Base-by-base conservation (phyloP, 1,140 invertebrate genomes). In the Latrodectus geometricus region DNA sequence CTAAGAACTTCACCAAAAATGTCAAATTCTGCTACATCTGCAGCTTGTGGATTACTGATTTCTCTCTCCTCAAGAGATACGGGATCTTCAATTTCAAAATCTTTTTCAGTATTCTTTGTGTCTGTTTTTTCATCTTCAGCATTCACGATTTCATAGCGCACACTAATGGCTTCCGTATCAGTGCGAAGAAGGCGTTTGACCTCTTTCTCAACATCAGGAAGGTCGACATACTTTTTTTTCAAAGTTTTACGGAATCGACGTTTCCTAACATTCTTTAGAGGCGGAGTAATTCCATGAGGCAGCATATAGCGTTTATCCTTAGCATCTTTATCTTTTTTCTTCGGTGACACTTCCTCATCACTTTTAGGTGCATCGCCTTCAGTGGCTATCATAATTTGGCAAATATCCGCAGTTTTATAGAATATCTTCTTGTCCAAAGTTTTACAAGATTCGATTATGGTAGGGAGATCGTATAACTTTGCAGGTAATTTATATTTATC, bases 171-270 rank as follows among this genome's bases (percentile, higher is more conserved):
- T 90, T 98, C 97, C 90, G 97, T 96, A 91, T 98, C 97, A n/a
- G 94, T 94, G 89, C 97, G 93, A 15, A 99, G 93, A 21, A 99
- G 91, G 81, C 97, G 92, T 91, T 98, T 98, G 17, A 95, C 94
- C 93, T 99, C 98, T 91, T 99, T 99, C 90, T 99, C 98, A 89
- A 99, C 98, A 92, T 99, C 98, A 1, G 97, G 97, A 72, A 97
- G 96, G 92, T 99, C 98, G 1, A 97, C 95, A 92, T 97, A 97
- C 91, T 99, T 99, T 91, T 99, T 99, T 90, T 97, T 97, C 17
- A 99, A 91, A 0, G 97, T 98, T 93, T 99, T 98, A 70, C 98
- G 93, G 90, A 99, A 99, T 88, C 98, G 93, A 88, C 97, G 93
- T 89, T 96, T 96, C 17, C 97, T 93, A 0, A 98, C 97, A 93